Base-by-base conservation (phyloP, 2,113 vertebrate species). In the Hippopotamus amphibius region DNA sequence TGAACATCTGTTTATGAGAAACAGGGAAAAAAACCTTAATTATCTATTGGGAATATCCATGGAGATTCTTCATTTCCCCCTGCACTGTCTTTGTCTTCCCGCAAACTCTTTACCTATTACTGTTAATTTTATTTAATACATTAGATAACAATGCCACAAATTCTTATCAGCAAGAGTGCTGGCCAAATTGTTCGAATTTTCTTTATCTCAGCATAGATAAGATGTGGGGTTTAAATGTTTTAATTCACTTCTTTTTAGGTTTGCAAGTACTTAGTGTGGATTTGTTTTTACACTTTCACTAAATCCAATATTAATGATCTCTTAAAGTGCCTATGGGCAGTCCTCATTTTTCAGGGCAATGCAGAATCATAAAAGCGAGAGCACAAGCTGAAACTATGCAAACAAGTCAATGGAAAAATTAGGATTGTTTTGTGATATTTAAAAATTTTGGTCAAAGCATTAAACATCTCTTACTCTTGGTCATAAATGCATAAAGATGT, bases 1-100 rank as follows among this genome's bases (percentile, higher is more conserved):
- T 57, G 59, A 88, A 68, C 88, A 94, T 95, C 81, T 95, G 85
- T 82, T 92, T 93, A 85, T 93, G 43, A 72, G 84, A 83, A 69
- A 53, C 46, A 84, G 59, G 37, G 37, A 81, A 59, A 92, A 48
- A 84, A 5, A 65, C n/a, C 53, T 92, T 90, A 81, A 90, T 74
- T 90, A 81, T 81, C 48, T 26, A 9, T 1, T 48, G n/a, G 41
- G 81, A 65, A 30, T 41, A 81, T 68, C 46, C 26, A 21, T 71
- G 41, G 61, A 80, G 65, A 90, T 17, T 5, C 41, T 84, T 85
- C 6, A 69, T 77, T 96, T 90, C 50, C n/a, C 43, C 46, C 79
- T 86, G 43, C 5, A 19, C 83, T 96, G 84, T 92, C 50, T 74
- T 87, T 96, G 48, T 91, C 14, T 81, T 71, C 53, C 28, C 8